Base-by-base conservation (phyloP, 1,140 invertebrate species). In the Calliopsis andreniformis region DNA sequence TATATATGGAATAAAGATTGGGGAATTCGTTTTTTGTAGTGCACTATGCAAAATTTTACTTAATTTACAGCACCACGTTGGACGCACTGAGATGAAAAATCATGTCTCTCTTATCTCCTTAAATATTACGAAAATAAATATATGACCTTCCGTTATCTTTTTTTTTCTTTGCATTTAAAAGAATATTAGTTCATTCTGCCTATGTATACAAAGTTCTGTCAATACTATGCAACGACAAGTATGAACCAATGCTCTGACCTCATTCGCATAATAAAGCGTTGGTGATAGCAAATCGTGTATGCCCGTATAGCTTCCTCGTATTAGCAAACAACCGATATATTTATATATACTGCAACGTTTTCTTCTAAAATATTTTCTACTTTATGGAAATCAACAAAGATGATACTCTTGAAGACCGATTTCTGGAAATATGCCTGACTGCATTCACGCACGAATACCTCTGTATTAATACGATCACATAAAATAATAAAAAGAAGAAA, bases 111-210 rank as follows among this genome's bases (percentile, higher is more conserved):
- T 55, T 67, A 68, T 55, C 78, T 70, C 47, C 25, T 75, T 63
- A 59, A 75, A 69, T 56, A 49, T 83, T 76, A 82, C n/a, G 77
- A 82, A 76, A 76, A 76, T 69, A 79, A 83, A 73, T 58, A 71
- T 63, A 71, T 83, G 49, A 82, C 28, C 55, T 76, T 67, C 55
- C 51, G 64, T 75, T 35, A 23, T 56, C 61, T 28, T 25, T 35
- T 28, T 25, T 35, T 23, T 82, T 32, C 18, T 81, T 68, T 61
- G 49, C 49, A 49, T 58, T 55, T 83, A 62, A 79, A 82, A 80
- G 49, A 61, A 83, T 78, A 82, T 82, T 78, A 80, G 32, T 86
- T 78, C 66, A 61, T 81, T 68, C 59, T 67, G 51, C n/a, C 59
- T 76, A 70, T 86, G 49, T 83, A 85, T 70, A 83, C 53, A 81